These are phyloP conservation scores for Otolemur crassicaudatus DNA, from an alignment of 2,797 vertebrate genomes.

Conservation along the genomic window DNA sequence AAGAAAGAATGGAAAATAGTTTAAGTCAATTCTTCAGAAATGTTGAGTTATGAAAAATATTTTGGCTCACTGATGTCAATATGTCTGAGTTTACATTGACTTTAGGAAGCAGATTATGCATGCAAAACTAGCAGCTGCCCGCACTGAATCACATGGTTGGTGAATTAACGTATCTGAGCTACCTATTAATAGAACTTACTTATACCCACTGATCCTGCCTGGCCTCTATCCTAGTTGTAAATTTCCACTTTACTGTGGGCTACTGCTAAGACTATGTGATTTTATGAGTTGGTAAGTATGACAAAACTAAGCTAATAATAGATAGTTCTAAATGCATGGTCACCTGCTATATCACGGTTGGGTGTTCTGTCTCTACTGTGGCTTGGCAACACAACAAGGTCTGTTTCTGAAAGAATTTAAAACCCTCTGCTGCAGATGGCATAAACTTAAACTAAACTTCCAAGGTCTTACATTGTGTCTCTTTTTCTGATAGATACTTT, in stretches of 20 bases:
- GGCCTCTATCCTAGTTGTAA: neutral
- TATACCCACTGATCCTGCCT: neutral
- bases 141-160: neutral
- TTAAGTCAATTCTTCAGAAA: neutral
- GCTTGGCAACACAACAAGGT: neutral
- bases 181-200: neutral
- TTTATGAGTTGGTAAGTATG: neutral
- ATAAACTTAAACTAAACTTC: neutral
- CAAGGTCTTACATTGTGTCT: neutral
- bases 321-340: neutral
- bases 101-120: slow-evolving; percentile 44
- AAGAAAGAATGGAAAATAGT: neutral
- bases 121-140: neutral
- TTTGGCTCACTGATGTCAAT: slow-evolving; percentile 17
- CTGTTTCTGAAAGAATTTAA: neutral
- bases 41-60: neutral
- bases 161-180: neutral
- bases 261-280: neutral
- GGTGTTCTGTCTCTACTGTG: neutral
- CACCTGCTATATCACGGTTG: neutral
- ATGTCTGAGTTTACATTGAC: slow-evolving; percentile 55
- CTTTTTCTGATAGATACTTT: neutral
- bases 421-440: neutral
- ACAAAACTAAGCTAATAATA: neutral
- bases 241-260: neutral